Percentiles rank a stretch among this genome's conserved stretches.
Conservation (phyloP, 2,797 vertebrate species). For the Sebastes umbrosus region DNA sequence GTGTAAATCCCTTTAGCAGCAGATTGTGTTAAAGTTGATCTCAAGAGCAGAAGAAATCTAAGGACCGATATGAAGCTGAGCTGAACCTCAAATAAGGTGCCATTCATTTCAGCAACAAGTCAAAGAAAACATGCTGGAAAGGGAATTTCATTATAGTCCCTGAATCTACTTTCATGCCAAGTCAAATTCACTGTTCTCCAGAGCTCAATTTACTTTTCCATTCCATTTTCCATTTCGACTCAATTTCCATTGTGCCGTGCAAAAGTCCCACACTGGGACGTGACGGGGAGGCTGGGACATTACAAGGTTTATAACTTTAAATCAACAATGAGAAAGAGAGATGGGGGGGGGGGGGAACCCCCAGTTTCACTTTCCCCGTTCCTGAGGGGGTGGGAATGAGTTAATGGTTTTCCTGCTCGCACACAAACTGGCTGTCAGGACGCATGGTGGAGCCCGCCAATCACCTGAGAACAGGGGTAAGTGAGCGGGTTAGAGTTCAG, state of each 20-base stretch:
- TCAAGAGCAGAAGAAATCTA: constrained; percentile 8
- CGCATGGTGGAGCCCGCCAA: constrained; percentile 43
- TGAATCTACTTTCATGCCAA: constrained; percentile 16
- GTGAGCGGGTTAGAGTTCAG: not conserved
- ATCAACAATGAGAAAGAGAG: not conserved
- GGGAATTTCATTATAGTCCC: constrained; percentile 20
- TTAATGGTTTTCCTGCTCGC: constrained; percentile 42
- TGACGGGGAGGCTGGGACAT: not conserved
- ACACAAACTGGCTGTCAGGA: constrained; percentile 53
- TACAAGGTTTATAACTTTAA: constrained; percentile 4
- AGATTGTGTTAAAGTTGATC: not conserved
- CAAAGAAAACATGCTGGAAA: constrained; percentile 28
- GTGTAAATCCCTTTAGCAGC: not conserved
- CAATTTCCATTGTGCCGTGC: not conserved
- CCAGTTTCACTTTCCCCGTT: not conserved
- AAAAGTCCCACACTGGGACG: not conserved
- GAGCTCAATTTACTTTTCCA: constrained; percentile 31
- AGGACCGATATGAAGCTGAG: not conserved
- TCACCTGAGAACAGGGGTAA: constrained; percentile 40
- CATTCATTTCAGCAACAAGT: constrained; percentile 34
- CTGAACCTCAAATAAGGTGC: constrained; percentile 1
- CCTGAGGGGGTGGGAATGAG: not conserved
- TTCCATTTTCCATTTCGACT: constrained; percentile 25
- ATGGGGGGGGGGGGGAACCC: not conserved
- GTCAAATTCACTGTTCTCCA: constrained; percentile 32